Evolutionary conservation across 1,140 invertebrate species (phyloP).

Genomic region (Pseudomyrmex gracilis): DNA sequence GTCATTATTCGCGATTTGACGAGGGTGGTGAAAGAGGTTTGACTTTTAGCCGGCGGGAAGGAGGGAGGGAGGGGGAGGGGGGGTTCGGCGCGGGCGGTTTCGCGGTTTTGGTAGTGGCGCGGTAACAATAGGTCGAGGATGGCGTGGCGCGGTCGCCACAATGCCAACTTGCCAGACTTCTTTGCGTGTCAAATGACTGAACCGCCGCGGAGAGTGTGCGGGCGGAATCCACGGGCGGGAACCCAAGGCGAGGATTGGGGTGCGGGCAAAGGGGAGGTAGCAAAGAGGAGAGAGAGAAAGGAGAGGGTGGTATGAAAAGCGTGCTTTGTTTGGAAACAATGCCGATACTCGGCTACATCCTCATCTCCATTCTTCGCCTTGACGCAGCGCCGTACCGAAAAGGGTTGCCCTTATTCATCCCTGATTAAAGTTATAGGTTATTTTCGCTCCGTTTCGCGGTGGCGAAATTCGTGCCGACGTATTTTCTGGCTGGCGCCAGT

Average conservation of each 20-base stretch:
- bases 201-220: slow-evolving; percentile 80
- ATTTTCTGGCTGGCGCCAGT: slow-evolving; percentile 55
- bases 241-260: slow-evolving; percentile 2
- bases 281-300: slow-evolving; percentile 64
- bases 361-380: slow-evolving; percentile 86
- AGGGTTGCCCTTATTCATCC: slow-evolving; percentile 83
- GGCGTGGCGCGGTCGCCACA: slow-evolving; percentile 78
- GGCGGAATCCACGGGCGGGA: slow-evolving; percentile 46
- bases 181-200: slow-evolving; percentile 86
- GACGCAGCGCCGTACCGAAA: slow-evolving; percentile 82
- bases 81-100: slow-evolving; percentile 58
- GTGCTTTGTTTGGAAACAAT: slow-evolving; percentile 86
- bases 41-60: slow-evolving; percentile 38
- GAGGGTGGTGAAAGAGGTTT: slow-evolving; percentile 65
- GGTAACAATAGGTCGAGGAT: slow-evolving; percentile 82
- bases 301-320: slow-evolving; percentile 83
- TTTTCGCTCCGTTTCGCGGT: slow-evolving; percentile 76
- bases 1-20: slow-evolving; percentile 65
- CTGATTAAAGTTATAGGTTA: slow-evolving; percentile 85
- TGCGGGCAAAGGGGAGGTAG: slow-evolving; percentile 56
- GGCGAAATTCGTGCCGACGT: slow-evolving; percentile 70
- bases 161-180: slow-evolving; percentile 84
- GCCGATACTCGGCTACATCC: slow-evolving; percentile 86
- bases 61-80: slow-evolving; percentile 38
- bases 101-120: slow-evolving; percentile 79